Base-by-base conservation (phyloP, 2,797 vertebrate genomes). In the Acestrorhynchus altus region DNA sequence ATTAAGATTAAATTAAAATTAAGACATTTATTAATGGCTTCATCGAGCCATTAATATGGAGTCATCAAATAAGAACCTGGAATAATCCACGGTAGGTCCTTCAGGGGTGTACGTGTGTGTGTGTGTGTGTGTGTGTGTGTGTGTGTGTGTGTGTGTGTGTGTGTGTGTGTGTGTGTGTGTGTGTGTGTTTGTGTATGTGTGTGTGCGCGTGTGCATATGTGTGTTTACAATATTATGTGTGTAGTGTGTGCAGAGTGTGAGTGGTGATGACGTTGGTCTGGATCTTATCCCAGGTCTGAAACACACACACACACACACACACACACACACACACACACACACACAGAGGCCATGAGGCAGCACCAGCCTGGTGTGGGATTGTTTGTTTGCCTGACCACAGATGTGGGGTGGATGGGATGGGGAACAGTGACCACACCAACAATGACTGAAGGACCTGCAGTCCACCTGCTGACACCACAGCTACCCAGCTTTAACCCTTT, bases 241-340 rank as follows among this genome's bases (percentile, higher is more conserved):
- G n/a, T 49, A 18, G 12, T 12, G 12, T 66, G 60, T 80, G 56
- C 16, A n/a, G 28, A 61, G 28, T 61, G 68, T 81, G 67, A 72
- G 66, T 39, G 64, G 56, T 70, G 71, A 74, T 65, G 76, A 81
- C 56, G 63, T 20, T 64, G 40, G 24, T 22, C 49, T 82, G 83
- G 77, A 77, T 56, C 49, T 8, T 16, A 39, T 52, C 57, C 80
- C 56, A 54, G 65, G 15, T 28, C 66, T 80, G 70, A 74, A 24
- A n/a, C 54, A 74, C 20, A 61, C 31, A 35, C 31, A 35, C 31
- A 35, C 31, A 35, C 31, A 35, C 31, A 35, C 31, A 35, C 31
- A 35, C 31, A 35, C 31, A 35, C 31, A 35, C 2, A 6, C 31
- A 2, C 73, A 77, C 46, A 26, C n/a, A n/a, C n/a, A n/a, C n/a